Evolutionary conservation across 1,140 invertebrate species (phyloP), one percentile per base, ranked within the genome.

Genomic region (Rhizoglyphus robini): DNA sequence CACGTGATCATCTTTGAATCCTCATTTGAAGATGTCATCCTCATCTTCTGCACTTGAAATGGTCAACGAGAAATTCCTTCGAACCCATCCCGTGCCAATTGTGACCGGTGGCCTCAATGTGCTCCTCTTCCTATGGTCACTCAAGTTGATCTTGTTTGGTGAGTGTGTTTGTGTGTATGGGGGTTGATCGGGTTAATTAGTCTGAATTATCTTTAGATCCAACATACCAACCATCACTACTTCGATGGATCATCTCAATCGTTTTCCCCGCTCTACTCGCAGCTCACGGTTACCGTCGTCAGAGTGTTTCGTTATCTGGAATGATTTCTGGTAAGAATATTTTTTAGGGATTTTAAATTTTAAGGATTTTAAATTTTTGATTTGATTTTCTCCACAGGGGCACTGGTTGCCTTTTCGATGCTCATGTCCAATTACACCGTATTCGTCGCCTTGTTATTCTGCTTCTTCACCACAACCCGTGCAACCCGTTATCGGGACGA

Each of bases 361-460:
- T 5, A 38, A 66, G 20, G 3, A 18, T 27, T 23, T 58, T 49
- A 25, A 27, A 51, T 64, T 41, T 25, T 51, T 41, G 20, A 20
- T 34, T 29, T 65, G 1, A 2, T 27, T 73, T 69, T 64, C 67
- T 31, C 78, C 76, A 3, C 69, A 86, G 85, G 80, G 15, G 75
- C 88, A 27, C 65, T 88, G 15, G 79, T 91, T 54, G 88, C 87
- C 27, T 88, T 92, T 71, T 75, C 90, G 20, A 73, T 92, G 38
- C 88, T 87, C 4, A 74, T 92, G 0, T 84, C 86, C 58, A 91
- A 82, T 73, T 85, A 86, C 71, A 81, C 83, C 69, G 92, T 91
- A 74, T 73, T 88, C 23, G 79, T 81, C 30, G 83, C 83, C 71
- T 74, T 93, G 25, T 74, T 88, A 20, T 76, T 81, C 2, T 93